Conservation (phyloP, 2,888 invertebrate species). For the Lasioglossum lativentre region DNA sequence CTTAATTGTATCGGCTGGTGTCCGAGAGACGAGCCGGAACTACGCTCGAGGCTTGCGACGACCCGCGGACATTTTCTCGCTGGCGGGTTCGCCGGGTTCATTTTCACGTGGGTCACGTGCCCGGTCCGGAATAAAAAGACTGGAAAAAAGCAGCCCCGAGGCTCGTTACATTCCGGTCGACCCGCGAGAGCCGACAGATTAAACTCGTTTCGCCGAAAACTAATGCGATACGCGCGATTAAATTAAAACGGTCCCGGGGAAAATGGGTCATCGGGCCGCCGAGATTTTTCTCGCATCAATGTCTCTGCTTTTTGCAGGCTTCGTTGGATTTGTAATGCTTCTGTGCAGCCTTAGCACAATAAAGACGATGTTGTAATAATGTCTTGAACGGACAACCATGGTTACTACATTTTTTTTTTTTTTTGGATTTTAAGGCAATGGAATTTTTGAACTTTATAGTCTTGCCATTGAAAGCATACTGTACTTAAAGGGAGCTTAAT, state of each 20-base stretch:
- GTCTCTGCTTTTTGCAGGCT: not conserved
- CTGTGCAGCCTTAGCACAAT: not conserved
- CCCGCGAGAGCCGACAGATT: conserved; percentile 8
- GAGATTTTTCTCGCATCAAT: not conserved
- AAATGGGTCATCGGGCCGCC: not conserved
- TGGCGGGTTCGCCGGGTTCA: conserved; percentile 19
- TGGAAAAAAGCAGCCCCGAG: conserved; percentile 36
- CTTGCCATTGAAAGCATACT: not conserved
- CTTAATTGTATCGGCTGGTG: conserved; percentile 51
- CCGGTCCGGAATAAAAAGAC: not conserved
- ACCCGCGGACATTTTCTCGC: conserved; percentile 45
- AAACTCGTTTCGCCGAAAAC: conserved; percentile 33
- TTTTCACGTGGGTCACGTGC: conserved; percentile 63
- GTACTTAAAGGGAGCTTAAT: not conserved
- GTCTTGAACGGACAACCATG: not conserved
- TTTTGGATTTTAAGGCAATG: not conserved
- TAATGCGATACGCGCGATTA: conserved; percentile 21
- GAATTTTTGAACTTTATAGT: not conserved
- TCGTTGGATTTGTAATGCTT: not conserved
- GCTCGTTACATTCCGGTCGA: conserved; percentile 43
- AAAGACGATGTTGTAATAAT: not conserved
- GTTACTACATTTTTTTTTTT: not conserved
- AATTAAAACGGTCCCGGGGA: conserved; percentile 18
- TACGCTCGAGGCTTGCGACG: conserved; percentile 45
- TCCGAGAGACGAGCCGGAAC: conserved; percentile 38